Base-by-base conservation (phyloP, 2,113 vertebrate genomes). In the Erinaceus europaeus region DNA sequence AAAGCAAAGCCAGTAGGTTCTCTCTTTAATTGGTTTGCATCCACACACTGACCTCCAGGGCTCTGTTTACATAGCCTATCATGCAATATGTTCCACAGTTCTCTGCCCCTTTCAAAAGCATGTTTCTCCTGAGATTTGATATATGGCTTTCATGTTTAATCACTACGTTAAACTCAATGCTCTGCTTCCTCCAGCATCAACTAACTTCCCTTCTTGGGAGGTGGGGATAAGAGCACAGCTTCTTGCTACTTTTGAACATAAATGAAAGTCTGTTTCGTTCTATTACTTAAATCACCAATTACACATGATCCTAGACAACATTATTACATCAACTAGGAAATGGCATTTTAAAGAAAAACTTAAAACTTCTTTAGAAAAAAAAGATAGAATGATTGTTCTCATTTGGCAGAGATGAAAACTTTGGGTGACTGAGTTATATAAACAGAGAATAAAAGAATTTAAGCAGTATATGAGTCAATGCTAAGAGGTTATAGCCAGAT, bases 1-100 rank as follows among this genome's bases (percentile, higher is more conserved):
- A 94, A 91, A 94, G 93, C 92, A 95, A 94, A 93, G 92, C 89
- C 92, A 91, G 84, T 92, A 68, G 93, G 92, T 91, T 89, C 93
- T 91, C 87, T 93, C 86, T 90, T 93, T 94, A 91, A 96, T 93
- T 95, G 94, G 93, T 94, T 93, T 92, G 93, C 84, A 93, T 95
- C 87, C 87, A 91, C 74, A 84, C 80, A 71, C 50, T 93, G 95
- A 91, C 92, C 95, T 94, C 90, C 80, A 50, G 71, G 84, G 94
- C 61, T 90, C 92, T 95, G 95, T 95, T 95, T 95, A 95, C 75
- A 95, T 55, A 94, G 94, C 74, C 90, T 94, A 94, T 93, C 90
- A 65, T 65, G 89, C 89, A 94, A 38, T 87, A 93, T 85, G 78
- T 67, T 82, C 78, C 81, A 62, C 89, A 96, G 93, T 85, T 86